Evolutionary conservation across 2,113 vertebrate species (phyloP).

Genomic region (Hiodon tergisus): DNA sequence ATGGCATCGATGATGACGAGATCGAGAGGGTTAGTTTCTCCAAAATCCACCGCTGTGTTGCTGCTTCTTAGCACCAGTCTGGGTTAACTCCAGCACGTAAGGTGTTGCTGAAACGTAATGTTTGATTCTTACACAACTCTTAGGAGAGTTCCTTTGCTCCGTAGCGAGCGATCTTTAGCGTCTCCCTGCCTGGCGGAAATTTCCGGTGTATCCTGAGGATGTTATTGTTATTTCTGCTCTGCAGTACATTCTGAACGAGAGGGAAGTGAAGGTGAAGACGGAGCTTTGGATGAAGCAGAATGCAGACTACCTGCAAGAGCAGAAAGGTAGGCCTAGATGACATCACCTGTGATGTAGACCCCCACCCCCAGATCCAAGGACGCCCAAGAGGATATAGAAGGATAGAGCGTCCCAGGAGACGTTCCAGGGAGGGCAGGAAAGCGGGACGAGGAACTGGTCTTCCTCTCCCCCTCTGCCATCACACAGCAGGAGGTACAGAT

Average conservation of each 20-base stretch:
- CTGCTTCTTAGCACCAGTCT: neutral
- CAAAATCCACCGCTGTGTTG: no score
- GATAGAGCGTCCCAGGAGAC: no score
- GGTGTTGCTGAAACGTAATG: neutral
- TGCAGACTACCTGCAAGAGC: constrained; percentile 88
- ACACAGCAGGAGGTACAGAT: no score
- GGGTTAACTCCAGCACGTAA: no score
- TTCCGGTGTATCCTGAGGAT: neutral
- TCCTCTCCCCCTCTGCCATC: no score
- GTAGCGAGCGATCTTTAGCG: neutral
- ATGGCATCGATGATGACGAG: constrained; percentile 88
- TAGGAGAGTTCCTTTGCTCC: neutral
- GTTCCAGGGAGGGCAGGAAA: no score
- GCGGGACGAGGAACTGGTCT: no score
- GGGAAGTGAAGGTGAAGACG: constrained; percentile 84
- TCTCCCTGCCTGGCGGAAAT: neutral
- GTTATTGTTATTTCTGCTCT: constrained; percentile 10
- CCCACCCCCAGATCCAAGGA: no score
- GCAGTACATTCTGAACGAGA: constrained; percentile 88
- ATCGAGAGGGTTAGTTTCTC: constrained; percentile 78
- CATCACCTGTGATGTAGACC: no score
- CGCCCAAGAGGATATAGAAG: no score
- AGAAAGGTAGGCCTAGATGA: constrained; percentile 70
- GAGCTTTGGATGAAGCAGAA: constrained; percentile 95
- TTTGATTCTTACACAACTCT: neutral